Evolutionary conservation across 2,797 vertebrate genomes (phyloP).

Genomic region (Podarcis lilfordi): DNA sequence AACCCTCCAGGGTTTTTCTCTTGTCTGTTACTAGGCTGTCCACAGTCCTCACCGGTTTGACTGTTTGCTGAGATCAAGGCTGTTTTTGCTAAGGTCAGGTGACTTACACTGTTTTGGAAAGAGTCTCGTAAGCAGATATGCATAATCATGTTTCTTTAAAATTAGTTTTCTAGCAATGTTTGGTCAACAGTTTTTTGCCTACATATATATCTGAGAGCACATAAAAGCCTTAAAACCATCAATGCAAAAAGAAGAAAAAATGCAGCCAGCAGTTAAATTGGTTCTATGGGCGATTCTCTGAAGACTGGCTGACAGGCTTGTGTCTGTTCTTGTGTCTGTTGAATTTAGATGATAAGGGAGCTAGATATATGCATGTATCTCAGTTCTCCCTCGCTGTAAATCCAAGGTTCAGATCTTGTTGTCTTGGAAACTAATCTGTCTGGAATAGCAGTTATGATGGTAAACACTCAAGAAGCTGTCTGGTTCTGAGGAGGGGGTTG

Average conservation of each 20-base stretch:
- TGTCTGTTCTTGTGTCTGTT: background rate
- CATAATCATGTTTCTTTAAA: rapidly evolving
- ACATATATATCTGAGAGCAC: background rate
- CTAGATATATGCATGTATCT: background rate
- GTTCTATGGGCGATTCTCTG: background rate
- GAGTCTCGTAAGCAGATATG: slow-evolving; percentile 6
- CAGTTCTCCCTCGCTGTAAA: slow-evolving; percentile 4
- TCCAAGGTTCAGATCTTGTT: slow-evolving; percentile 32
- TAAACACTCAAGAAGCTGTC: background rate
- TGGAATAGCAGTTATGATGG: background rate
- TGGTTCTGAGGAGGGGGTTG: background rate
- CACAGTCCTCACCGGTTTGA: slow-evolving; percentile 41
- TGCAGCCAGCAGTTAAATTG: background rate
- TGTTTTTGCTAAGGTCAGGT: slow-evolving; percentile 8
- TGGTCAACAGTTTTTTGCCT: background rate
- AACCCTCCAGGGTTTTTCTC: background rate
- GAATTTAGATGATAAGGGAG: slow-evolving; percentile 3
- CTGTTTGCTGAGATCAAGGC: slow-evolving; percentile 30
- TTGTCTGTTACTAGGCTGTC: slow-evolving; percentile 53
- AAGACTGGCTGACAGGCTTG: background rate
- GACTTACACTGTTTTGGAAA: slow-evolving; percentile 52
- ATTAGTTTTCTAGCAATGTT: background rate
- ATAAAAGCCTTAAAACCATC: background rate
- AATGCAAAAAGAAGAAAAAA: background rate
- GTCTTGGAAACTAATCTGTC: slow-evolving; percentile 43